Conservation (phyloP, 2,797 vertebrate species). For the Alcedo quadribrachys region DNA sequence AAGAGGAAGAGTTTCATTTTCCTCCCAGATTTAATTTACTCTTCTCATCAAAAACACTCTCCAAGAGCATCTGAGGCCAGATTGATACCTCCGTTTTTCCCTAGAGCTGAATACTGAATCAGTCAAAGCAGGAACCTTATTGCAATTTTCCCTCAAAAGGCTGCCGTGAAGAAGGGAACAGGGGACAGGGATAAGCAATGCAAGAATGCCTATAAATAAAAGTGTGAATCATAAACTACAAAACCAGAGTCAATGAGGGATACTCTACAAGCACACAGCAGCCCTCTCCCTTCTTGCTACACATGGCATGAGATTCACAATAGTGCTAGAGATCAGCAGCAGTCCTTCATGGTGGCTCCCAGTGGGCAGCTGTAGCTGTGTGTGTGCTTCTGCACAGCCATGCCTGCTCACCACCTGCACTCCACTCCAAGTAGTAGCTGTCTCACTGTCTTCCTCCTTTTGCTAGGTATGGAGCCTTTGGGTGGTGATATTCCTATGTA, state of each 20-base stretch:
- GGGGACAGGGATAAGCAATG: not conserved
- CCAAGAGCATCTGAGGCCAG: not conserved
- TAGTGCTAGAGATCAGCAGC: not conserved
- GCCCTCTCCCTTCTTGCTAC: no score
- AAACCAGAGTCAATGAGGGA: not conserved
- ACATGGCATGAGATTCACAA: fast-evolving
- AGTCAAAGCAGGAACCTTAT: not conserved
- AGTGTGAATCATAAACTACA: not conserved
- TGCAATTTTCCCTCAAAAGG: not conserved
- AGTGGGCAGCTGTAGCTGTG: not conserved
- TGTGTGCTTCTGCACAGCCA: not conserved
- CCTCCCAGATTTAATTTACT: not conserved
- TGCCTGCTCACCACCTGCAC: not conserved
- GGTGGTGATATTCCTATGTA: fast-evolving
- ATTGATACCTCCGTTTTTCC: not conserved
- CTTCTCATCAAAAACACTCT: not conserved
- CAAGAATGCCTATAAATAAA: not conserved
- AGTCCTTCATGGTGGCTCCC: not conserved
- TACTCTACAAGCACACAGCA: fast-evolving
- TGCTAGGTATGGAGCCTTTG: fast-evolving
- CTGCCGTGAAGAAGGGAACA: not conserved
- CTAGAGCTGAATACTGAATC: not conserved
- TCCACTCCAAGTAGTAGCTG: fast-evolving
- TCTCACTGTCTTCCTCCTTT: not conserved
- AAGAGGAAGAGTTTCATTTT: not conserved